Percentiles rank a stretch among this genome's conserved stretches.
Evolutionary conservation across 64 coral and sea anemone species (phyloP).

Genomic region (Montipora cactus): DNA sequence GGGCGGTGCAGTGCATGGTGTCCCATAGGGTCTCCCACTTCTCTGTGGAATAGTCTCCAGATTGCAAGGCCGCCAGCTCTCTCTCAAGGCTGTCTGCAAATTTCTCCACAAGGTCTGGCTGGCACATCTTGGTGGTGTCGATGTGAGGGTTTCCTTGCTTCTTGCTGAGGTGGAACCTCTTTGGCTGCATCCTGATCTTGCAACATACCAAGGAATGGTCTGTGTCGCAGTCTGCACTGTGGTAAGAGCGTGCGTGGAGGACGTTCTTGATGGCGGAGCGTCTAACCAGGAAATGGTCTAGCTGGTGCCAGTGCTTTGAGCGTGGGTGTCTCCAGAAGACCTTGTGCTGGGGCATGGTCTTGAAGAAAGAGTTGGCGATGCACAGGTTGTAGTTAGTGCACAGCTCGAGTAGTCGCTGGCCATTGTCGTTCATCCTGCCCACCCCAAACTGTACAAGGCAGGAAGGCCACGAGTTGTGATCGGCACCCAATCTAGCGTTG

Average conservation of each 20-base stretch:
- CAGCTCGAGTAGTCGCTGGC: conserved; percentile 21
- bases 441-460: conserved; percentile 35
- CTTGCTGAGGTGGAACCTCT: conserved; percentile 8
- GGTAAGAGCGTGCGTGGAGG: conserved; percentile 8
- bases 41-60: not conserved
- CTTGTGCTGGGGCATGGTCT: conserved; percentile 47
- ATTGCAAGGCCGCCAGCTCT: not conserved
- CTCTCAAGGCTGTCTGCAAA: conserved; percentile 1
- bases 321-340: conserved; percentile 6
- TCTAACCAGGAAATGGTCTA: conserved; percentile 22
- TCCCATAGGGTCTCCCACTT: not conserved
- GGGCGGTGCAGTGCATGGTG: conserved; percentile 18
- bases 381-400: conserved; percentile 19
- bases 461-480: conserved; percentile 52
- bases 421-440: conserved; percentile 48
- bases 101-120: not conserved
- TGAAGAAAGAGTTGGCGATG: conserved; percentile 30
- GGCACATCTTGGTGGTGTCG: not conserved
- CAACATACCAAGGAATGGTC: conserved; percentile 12
- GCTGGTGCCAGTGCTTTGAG: conserved; percentile 4
- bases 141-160: not conserved
- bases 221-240: conserved; percentile 57
- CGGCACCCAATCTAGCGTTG: conserved; percentile 57
- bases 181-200: conserved; percentile 46
- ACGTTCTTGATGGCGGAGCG: conserved; percentile 36